Evolutionary conservation across 2,888 invertebrate genomes (phyloP), one percentile per base, ranked within the genome.

Genomic region (Hylaea fasciaria): DNA sequence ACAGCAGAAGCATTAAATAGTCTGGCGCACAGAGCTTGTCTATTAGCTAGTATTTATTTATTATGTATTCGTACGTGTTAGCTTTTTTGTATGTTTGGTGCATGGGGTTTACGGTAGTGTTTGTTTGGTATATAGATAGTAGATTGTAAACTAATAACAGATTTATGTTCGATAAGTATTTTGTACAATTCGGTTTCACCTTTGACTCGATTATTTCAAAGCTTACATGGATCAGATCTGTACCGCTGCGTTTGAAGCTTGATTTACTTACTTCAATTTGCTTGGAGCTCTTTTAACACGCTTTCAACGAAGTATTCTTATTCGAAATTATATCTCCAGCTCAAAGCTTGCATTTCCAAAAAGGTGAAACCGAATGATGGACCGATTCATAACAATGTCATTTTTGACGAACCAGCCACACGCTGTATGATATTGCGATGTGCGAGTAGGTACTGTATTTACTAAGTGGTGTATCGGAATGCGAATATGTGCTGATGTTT

Each of bases 401-500:
- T 66, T 67, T 67, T 73, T 70, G 65, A 74, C 67, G 69, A 73
- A 70, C 76, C 74, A 74, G 77, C 79, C 81, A 81, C 83, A 77
- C 83, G 83, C 82, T 82, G 81, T 88, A 81, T 76, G 72, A 82
- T 77, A 77, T 79, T 80, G 83, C 86, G 84, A 80, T 78, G 85
- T 86, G 85, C 78, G 79, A 81, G 86, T 87, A 85, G 80, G 83
- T 82, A 74, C 77, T 82, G 81, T 86, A 81, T 84, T 83, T 83
- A 85, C 78, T 87, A 78, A 88, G 85, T 90, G 91, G 89, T 90
- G 91, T 91, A 87, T 82, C 80, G 91, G 93, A 93, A 93, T 93
- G 93, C 93, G 93, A 93, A 93, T 92, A 85, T 93, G 93, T 93
- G 94, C 94, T 94, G 94, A 95, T 95, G 93, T 95, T 95, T 97